Evolutionary conservation across 2,888 invertebrate genomes (phyloP).

Genomic region (Gastrophysa polygoni): DNA sequence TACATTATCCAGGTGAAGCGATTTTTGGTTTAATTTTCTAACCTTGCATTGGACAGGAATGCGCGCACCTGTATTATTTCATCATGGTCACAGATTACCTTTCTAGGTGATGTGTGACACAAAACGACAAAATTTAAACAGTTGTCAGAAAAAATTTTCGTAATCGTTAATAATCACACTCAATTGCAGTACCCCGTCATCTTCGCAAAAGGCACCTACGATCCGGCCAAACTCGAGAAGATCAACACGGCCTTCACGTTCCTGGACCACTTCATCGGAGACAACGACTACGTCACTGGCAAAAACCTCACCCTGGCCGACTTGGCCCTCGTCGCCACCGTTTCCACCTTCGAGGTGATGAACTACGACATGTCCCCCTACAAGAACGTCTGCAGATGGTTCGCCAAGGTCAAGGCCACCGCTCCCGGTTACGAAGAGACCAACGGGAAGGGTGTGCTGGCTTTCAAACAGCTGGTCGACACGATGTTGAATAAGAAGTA

Average conservation of each 20-base stretch:
- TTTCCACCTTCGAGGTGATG: conserved; percentile 72
- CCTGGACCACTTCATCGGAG: conserved; percentile 74
- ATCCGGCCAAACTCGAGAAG: conserved; percentile 71
- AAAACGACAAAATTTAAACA: too few species aligned
- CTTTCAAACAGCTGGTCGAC: conserved; percentile 50
- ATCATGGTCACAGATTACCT: too few species aligned
- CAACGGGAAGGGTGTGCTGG: conserved; percentile 48
- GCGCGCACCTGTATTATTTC: too few species aligned
- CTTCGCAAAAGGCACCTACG: conserved; percentile 58
- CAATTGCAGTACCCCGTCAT: conserved; percentile 55
- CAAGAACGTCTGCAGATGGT: conserved; percentile 71
- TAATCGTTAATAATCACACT: too few species aligned
- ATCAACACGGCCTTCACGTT: conserved; percentile 71
- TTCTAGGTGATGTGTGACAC: too few species aligned
- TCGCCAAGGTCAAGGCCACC: conserved; percentile 62
- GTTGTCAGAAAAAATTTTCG: too few species aligned
- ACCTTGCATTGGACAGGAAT: too few species aligned
- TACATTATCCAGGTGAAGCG: too few species aligned
- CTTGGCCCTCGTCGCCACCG: conserved; percentile 68
- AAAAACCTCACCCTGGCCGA: conserved; percentile 79
- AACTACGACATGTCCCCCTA: conserved; percentile 70
- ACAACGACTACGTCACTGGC: conserved; percentile 74
- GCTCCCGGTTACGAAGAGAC: conserved; percentile 63
- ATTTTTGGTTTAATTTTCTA: too few species aligned
- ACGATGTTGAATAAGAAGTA: conserved; percentile 41